phyloP scores from a whole-genome alignment of 1,140 invertebrate genomes.

The Acromyrmex charruanus region DNA sequence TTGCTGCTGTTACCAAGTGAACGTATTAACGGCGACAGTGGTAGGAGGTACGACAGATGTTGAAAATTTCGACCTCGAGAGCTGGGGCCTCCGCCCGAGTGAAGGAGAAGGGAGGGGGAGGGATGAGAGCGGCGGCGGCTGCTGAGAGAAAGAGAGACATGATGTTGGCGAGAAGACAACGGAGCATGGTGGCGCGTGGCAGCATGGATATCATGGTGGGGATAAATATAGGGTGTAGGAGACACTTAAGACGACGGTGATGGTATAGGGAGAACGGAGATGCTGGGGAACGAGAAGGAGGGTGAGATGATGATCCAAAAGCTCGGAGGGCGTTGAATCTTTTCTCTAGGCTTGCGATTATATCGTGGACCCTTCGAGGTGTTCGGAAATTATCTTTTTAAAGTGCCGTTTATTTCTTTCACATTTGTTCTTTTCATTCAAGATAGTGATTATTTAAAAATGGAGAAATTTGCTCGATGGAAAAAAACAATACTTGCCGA shows the following conservation, averaged over 20 bases:
- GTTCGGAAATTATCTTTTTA: conserved; percentile 22
- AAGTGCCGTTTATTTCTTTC: neutral
- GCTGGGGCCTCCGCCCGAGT: conserved; percentile 38
- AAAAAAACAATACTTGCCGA: too few species aligned
- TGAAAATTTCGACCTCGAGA: conserved; percentile 77
- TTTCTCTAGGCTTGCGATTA: conserved; percentile 29
- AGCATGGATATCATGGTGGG: conserved; percentile 66
- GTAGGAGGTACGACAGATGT: conserved; percentile 80
- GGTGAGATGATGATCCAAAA: conserved; percentile 29
- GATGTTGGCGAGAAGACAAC: conserved; percentile 78
- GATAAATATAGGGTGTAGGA: conserved; percentile 79
- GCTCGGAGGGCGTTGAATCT: conserved; percentile 67
- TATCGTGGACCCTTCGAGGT: conserved; percentile 27
- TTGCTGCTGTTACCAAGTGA: conserved; percentile 81
- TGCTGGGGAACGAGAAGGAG: conserved; percentile 33
- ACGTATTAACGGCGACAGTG: conserved; percentile 74
- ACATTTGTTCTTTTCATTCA: neutral
- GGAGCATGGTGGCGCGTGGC: conserved; percentile 81
- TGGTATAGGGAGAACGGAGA: conserved; percentile 62
- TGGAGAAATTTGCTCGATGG: neutral
- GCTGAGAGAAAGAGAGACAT: conserved; percentile 39
- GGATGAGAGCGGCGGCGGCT: conserved; percentile 24
- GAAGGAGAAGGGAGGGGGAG: conserved; percentile 3
- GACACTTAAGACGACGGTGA: conserved; percentile 73
- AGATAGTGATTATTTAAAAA: conserved; percentile 4